phyloP scores from a whole-genome alignment of 2,113 vertebrate species.

The Saimiri boliviensis region DNA sequence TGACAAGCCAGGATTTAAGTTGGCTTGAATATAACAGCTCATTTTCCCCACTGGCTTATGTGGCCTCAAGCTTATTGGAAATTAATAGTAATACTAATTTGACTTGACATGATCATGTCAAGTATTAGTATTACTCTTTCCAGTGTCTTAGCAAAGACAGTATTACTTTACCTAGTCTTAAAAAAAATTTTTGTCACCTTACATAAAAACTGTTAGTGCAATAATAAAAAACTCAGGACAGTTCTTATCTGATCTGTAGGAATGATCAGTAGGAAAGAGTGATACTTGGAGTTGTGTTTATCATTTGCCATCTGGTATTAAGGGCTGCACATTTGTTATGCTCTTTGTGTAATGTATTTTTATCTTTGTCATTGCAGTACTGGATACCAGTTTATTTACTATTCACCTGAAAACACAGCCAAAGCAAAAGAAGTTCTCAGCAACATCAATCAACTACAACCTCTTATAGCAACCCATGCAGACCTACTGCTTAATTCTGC shows the following conservation, averaged over 20 bases:
- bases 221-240: background rate
- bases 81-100: slow-evolving; percentile 14
- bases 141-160: background rate
- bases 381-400: slow-evolving; percentile 99
- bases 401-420: slow-evolving; percentile 97
- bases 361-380: slow-evolving; percentile 88
- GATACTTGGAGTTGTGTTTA: background rate
- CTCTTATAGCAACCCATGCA: slow-evolving; percentile 92
- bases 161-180: slow-evolving; percentile 5
- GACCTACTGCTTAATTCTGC: slow-evolving; percentile 95
- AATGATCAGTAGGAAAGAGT: background rate
- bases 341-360: slow-evolving; percentile 36
- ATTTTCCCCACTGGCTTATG: background rate
- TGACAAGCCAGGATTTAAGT: background rate
- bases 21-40: background rate
- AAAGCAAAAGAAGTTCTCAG: slow-evolving; percentile 97
- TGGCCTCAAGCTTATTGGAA: background rate
- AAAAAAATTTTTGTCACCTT: background rate
- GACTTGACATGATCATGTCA: background rate
- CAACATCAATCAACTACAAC: slow-evolving; percentile 93
- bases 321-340: background rate
- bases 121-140: background rate
- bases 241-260: slow-evolving; percentile 27
- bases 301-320: background rate
- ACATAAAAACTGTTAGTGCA: background rate